Conservation (phyloP, 2,797 vertebrate genomes). For the Mergus octosetaceus region DNA sequence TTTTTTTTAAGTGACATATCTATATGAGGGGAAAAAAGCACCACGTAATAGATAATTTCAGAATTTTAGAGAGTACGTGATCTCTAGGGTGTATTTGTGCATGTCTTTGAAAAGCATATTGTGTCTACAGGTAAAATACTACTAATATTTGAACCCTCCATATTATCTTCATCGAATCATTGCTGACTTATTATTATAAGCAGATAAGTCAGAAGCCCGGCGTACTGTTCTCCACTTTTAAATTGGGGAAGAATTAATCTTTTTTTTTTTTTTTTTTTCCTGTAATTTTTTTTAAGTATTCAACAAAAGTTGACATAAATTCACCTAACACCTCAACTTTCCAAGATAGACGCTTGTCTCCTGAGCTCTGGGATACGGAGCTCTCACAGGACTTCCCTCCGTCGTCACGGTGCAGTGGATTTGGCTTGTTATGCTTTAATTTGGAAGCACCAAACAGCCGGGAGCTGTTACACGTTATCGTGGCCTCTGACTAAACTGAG, state of each 20-base stretch:
- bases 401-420: background rate
- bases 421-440: background rate
- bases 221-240: background rate
- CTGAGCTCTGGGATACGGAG: accelerated
- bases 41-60: background rate
- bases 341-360: background rate
- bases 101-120: background rate
- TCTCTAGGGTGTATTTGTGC: background rate
- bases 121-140: background rate
- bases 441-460: background rate
- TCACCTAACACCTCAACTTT: background rate
- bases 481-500: background rate
- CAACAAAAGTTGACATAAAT: background rate
- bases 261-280: too few relatives aligned
- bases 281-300: background rate
- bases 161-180: background rate
- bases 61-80: background rate
- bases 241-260: background rate
- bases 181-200: background rate
- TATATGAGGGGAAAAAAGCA: background rate
- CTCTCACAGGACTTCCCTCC: background rate
- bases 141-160: background rate
- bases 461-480: background rate
- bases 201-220: background rate
- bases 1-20: background rate